phyloP scores from a whole-genome alignment of 2,888 invertebrate genomes.

The Listrodromus nycthemerus region DNA sequence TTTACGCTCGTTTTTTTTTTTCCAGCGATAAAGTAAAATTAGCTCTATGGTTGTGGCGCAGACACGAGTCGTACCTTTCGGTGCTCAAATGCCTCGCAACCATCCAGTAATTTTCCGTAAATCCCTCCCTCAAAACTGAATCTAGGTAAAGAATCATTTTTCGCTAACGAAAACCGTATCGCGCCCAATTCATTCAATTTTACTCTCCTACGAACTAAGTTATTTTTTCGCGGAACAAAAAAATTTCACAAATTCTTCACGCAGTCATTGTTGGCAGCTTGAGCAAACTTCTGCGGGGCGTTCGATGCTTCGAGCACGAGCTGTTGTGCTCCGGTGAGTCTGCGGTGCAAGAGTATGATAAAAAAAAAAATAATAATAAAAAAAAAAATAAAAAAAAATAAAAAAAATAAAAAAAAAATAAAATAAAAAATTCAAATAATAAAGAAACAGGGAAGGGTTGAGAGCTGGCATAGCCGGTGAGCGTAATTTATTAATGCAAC shows the following conservation, averaged over 20 bases:
- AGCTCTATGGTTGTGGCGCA: too few species aligned
- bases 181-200: neutral
- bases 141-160: neutral
- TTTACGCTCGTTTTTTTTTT: too few species aligned
- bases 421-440: slow-evolving; percentile 12
- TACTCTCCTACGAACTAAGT: neutral
- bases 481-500: slow-evolving; percentile 61
- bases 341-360: neutral
- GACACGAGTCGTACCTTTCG: too few species aligned
- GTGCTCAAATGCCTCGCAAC: too few species aligned
- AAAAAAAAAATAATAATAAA: neutral
- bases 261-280: neutral
- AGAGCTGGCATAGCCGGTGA: slow-evolving; percentile 43
- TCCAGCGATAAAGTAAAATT: too few species aligned
- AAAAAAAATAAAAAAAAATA: slow-evolving; percentile 5
- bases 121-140: too few species aligned
- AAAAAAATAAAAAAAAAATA: neutral
- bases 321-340: neutral
- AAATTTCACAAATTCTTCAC: neutral
- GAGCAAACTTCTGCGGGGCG: neutral
- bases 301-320: neutral
- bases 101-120: too few species aligned
- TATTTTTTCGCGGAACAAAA: neutral
- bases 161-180: neutral
- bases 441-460: slow-evolving; percentile 13